phyloP scores from a whole-genome alignment of 1,140 invertebrate species.

The Asobara japonica region DNA sequence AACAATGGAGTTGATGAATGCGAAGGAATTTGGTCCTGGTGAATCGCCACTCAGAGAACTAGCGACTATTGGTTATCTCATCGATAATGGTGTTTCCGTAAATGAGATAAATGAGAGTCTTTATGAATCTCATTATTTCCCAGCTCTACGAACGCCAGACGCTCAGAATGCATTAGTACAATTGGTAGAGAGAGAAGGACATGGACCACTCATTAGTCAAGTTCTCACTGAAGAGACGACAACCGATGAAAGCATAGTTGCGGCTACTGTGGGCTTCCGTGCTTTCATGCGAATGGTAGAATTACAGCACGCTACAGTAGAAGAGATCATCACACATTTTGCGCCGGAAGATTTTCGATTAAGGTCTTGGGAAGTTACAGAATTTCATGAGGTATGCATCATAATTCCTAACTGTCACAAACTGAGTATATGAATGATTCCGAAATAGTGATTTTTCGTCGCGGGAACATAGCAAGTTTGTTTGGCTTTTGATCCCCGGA shows the following conservation, averaged over 20 bases:
- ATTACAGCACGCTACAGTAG: constrained; percentile 79
- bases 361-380: constrained; percentile 78
- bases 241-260: constrained; percentile 78
- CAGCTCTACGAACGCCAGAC: constrained; percentile 78
- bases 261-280: constrained; percentile 81
- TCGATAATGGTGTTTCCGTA: constrained; percentile 78
- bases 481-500: no score
- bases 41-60: constrained; percentile 81
- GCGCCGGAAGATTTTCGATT: constrained; percentile 83
- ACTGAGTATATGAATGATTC: no score
- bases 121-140: constrained; percentile 82
- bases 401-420: no score
- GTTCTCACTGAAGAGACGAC: constrained; percentile 81
- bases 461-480: no score
- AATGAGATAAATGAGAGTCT: constrained; percentile 78
- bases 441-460: no score
- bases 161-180: constrained; percentile 84
- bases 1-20: constrained; percentile 77
- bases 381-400: constrained; percentile 71
- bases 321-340: constrained; percentile 84
- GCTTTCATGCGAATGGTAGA: constrained; percentile 88
- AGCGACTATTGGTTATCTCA: constrained; percentile 80
- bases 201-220: constrained; percentile 80
- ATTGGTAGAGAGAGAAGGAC: constrained; percentile 82
- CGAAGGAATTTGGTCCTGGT: constrained; percentile 81